A percentile compares a stretch with the other conserved stretches of the same genome.
Evolutionary conservation across 1,140 invertebrate genomes (phyloP).

Genomic region (Drosophila nikananu): DNA sequence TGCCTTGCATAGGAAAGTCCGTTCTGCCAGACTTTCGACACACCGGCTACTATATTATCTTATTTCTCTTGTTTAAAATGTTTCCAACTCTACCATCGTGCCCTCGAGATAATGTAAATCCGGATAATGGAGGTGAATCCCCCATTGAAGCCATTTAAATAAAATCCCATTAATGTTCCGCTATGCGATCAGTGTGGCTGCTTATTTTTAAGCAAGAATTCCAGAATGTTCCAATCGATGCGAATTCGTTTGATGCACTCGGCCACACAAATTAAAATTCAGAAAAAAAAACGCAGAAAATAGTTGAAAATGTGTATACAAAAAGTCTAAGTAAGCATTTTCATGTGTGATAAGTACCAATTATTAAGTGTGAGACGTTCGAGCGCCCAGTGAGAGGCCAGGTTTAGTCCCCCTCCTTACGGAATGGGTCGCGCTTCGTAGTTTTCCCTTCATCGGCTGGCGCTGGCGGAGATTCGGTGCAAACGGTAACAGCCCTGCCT

Average conservation of each 20-base stretch:
- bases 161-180: neutral
- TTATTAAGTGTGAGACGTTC: constrained; percentile 41
- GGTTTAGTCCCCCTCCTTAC: constrained; percentile 31
- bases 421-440: constrained; percentile 65
- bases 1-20: neutral
- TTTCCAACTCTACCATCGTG: too few species aligned
- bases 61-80: neutral
- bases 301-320: constrained; percentile 71
- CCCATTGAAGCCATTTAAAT: neutral
- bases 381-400: constrained; percentile 43
- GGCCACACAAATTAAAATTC: constrained; percentile 15
- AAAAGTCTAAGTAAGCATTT: constrained; percentile 77
- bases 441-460: constrained; percentile 63
- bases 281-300: constrained; percentile 31
- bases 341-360: constrained; percentile 68
- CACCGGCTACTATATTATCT: neutral
- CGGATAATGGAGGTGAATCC: too few species aligned
- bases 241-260: neutral
- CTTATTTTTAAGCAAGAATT: neutral
- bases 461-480: constrained; percentile 48
- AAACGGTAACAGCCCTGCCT: constrained; percentile 74
- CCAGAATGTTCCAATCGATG: constrained; percentile 2
- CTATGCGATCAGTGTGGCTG: neutral
- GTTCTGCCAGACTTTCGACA: constrained; percentile 1
- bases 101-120: neutral